Conservation (phyloP, 2,888 invertebrate species). For the Morpho achilles region DNA sequence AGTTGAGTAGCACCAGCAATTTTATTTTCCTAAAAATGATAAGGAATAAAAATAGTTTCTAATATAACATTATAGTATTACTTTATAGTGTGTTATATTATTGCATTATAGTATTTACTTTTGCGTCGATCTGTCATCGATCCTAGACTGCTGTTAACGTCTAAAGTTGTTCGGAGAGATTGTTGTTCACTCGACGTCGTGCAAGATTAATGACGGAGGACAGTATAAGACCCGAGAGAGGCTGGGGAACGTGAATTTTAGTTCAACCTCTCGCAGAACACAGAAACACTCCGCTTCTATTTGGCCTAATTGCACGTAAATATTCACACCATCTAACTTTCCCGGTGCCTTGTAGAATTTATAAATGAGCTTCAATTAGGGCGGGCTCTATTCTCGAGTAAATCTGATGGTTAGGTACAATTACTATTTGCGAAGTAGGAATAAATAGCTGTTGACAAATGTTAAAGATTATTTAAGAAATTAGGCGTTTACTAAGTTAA, state of each 20-base stretch:
- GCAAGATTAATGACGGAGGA: constrained; percentile 73
- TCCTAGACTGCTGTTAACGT: constrained; percentile 35
- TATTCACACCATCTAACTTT: constrained; percentile 43
- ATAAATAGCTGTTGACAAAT: constrained; percentile 15
- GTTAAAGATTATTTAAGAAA: background rate
- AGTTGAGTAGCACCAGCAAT: too few relatives aligned
- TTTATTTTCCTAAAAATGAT: too few relatives aligned
- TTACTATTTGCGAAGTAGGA: constrained; percentile 31
- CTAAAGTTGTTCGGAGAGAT: constrained; percentile 48
- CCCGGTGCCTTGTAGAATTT: constrained; percentile 42
- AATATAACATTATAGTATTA: too few relatives aligned
- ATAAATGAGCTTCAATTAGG: constrained; percentile 53
- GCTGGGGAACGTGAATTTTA: constrained; percentile 36
- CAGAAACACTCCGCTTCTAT: constrained; percentile 42
- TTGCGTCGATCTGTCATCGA: constrained; percentile 2
- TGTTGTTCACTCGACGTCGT: constrained; percentile 57
- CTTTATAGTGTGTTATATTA: too few relatives aligned
- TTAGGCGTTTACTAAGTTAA: too few relatives aligned
- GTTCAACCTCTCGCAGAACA: constrained; percentile 39
- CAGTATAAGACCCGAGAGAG: constrained; percentile 41
- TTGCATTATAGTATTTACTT: too few relatives aligned
- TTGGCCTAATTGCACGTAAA: constrained; percentile 52
- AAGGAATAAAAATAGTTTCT: too few relatives aligned
- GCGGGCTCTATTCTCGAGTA: constrained; percentile 30
- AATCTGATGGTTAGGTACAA: constrained; percentile 26